Percentiles rank a stretch among this genome's conserved stretches.
Evolutionary conservation across 2,888 invertebrate genomes (phyloP).

Genomic region (Ennomos quercinarius): DNA sequence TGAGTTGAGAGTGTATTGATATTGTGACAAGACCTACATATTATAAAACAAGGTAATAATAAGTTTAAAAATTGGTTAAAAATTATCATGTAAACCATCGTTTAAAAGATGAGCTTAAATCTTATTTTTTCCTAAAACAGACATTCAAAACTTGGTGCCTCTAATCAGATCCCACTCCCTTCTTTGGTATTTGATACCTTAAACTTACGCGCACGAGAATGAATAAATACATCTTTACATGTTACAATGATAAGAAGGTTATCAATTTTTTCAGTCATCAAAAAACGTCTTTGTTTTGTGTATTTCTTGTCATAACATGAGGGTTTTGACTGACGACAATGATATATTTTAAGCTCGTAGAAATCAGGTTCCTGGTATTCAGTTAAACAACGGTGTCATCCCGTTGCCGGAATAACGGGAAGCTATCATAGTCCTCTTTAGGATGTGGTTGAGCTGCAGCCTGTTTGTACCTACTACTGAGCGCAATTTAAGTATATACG

Average conservation of each 20-base stretch:
- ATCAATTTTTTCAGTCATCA: neutral
- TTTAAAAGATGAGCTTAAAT: no score
- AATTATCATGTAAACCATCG: no score
- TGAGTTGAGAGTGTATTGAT: constrained; percentile 4
- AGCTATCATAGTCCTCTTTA: constrained; percentile 73
- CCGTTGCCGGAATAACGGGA: constrained; percentile 55
- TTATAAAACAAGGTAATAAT: constrained; percentile 13
- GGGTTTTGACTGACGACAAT: neutral
- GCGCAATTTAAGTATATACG: constrained; percentile 47
- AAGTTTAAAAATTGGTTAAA: constrained; percentile 9
- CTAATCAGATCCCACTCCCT: constrained; percentile 60
- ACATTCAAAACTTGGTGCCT: constrained; percentile 1
- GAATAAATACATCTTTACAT: constrained; percentile 7
- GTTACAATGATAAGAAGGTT: constrained; percentile 22
- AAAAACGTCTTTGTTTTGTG: neutral
- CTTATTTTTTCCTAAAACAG: constrained; percentile 2
- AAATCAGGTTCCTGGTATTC: constrained; percentile 37
- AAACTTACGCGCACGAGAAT: constrained; percentile 55
- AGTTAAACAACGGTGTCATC: constrained; percentile 66
- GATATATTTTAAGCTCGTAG: constrained; percentile 30
- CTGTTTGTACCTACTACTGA: constrained; percentile 55
- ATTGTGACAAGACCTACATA: constrained; percentile 4
- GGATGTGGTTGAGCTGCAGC: constrained; percentile 59
- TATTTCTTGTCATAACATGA: neutral
- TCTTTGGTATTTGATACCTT: constrained; percentile 56